Evolutionary conservation across 2,797 vertebrate genomes (phyloP), one percentile per base, ranked within the genome.

Genomic region (Perodicticus potto): DNA sequence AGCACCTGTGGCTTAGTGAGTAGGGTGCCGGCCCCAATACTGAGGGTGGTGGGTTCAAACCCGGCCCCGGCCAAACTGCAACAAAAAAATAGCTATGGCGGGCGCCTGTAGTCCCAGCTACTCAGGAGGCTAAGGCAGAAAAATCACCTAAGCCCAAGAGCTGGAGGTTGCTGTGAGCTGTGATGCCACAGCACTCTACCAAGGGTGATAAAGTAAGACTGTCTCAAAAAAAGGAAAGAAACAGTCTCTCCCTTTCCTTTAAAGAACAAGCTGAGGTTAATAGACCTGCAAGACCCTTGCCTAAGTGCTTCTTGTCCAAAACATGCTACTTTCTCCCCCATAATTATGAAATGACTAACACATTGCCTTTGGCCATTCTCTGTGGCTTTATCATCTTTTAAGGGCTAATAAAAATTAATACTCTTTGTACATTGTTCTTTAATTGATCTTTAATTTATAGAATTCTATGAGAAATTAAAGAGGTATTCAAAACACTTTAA

Each of bases 251-350:
- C 45, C 82, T 65, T 32, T 53, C 89, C 87, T 97, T 93, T 92
- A 86, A 86, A 92, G 22, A 40, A 78, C 27, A 92, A 78, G 34
- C 70, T 94, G 92, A 96, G 94, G 73, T 0, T 13, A 23, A 1
- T 63, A 65, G 86, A 84, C 88, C 83, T 40, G 94, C 29, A 83
- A 96, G 86, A 84, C 76, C 63, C 74, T 67, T 93, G 7, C 59
- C n/a, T 88, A 57, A 65, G 89, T 22, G 74, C 94, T 94, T 16
- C 78, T 84, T 96, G 63, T 93, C 86, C 97, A 81, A 95, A 96
- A 92, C 74, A 93, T 77, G 94, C 91, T 74, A 73, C 49, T 95
- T 87, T 89, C 65, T 93, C 70, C 69, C 59, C 93, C 67, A 49
- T 72, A 32, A 45, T 86, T 63, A 27, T 91, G 93, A 95, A 95